These are phyloP conservation scores for Synchiropus splendidus DNA, from an alignment of 2,113 vertebrate species.

Conservation along the genomic window DNA sequence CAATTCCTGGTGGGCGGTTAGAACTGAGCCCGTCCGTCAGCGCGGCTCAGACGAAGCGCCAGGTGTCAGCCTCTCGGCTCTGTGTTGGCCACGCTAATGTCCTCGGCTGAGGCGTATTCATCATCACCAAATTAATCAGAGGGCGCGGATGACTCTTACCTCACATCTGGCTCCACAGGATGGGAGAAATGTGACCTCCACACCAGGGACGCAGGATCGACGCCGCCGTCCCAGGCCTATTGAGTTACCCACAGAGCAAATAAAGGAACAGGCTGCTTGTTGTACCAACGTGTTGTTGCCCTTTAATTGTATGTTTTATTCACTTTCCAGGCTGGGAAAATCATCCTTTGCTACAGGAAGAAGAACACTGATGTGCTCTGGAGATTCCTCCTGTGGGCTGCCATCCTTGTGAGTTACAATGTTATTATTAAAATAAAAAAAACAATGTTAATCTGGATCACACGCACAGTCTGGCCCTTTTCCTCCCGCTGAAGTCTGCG, in stretches of 20 bases:
- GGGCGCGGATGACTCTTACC: slow-evolving; percentile 38
- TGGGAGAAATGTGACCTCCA: slow-evolving; percentile 49
- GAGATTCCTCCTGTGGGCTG: slow-evolving; percentile 71
- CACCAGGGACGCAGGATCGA: slow-evolving; percentile 49
- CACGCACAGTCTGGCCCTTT: slow-evolving; percentile 3
- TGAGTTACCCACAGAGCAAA: slow-evolving; percentile 44
- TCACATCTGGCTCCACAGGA: slow-evolving; percentile 49
- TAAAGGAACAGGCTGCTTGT: neutral
- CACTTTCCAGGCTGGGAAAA: slow-evolving; percentile 63
- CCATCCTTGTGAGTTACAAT: slow-evolving; percentile 70
- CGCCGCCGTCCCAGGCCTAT: slow-evolving; percentile 55
- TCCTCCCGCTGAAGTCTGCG: slow-evolving; percentile 22
- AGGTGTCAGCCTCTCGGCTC: slow-evolving; percentile 61
- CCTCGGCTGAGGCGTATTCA: slow-evolving; percentile 67
- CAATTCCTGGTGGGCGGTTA: slow-evolving; percentile 55
- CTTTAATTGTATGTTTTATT: slow-evolving; percentile 23
- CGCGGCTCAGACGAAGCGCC: slow-evolving; percentile 54
- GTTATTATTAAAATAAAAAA: slow-evolving; percentile 13
- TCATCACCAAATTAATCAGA: slow-evolving; percentile 75
- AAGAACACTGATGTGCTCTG: slow-evolving; percentile 58
- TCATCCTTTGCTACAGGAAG: slow-evolving; percentile 64
- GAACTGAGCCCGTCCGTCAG: slow-evolving; percentile 62
- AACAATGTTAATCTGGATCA: slow-evolving; percentile 19
- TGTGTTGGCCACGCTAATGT: slow-evolving; percentile 50
- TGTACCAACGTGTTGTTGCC: slow-evolving; percentile 32